phyloP scores from a whole-genome alignment of 64 coral and sea anemone genomes.

The Actinia tenebrosa region DNA sequence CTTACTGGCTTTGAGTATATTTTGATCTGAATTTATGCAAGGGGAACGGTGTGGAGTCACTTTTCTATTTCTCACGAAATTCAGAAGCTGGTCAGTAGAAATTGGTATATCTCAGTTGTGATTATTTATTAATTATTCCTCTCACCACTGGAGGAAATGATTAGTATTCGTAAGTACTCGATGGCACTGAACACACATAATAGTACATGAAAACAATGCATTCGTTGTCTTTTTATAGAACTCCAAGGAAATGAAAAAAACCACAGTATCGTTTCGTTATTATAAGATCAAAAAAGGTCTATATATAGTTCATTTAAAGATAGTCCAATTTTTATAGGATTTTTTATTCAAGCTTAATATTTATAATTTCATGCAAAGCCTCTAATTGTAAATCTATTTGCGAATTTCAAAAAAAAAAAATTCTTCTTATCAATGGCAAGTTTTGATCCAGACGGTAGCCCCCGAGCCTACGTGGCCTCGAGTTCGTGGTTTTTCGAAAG shows the following conservation, averaged over 20 bases:
- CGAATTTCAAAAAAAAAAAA: neutral
- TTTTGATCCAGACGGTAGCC: neutral
- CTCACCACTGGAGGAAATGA: neutral
- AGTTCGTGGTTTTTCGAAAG: neutral
- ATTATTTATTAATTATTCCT: neutral
- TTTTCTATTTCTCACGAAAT: neutral
- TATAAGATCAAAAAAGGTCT: neutral
- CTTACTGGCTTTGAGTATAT: no score
- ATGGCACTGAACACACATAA: neutral
- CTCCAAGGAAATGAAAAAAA: neutral
- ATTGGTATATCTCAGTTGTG: neutral
- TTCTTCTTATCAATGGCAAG: neutral
- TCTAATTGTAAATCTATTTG: neutral
- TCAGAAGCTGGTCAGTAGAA: neutral
- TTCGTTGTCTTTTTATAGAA: slow-evolving; percentile 4
- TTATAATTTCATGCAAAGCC: neutral
- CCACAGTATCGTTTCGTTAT: neutral
- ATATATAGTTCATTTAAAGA: neutral
- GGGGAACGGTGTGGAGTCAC: neutral
- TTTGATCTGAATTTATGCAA: neutral
- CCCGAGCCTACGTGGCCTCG: neutral
- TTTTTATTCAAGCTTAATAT: neutral
- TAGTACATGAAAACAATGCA: neutral
- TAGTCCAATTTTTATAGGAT: neutral
- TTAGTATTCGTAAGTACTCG: neutral